Conservation (phyloP, 1,140 invertebrate genomes). For the Rhynchophorus ferrugineus region DNA sequence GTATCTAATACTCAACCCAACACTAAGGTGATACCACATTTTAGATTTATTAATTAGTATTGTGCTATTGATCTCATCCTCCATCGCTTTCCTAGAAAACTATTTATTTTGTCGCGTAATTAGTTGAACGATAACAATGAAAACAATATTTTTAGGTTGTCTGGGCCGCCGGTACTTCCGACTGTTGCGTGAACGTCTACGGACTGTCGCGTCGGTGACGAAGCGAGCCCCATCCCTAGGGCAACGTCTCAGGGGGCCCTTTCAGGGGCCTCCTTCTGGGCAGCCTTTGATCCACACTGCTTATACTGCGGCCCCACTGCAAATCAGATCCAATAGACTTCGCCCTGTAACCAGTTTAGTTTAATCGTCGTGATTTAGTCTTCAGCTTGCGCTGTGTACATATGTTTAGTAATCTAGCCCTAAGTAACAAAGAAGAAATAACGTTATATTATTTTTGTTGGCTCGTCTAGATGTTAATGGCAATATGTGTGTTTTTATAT, state of each 20-base stretch:
- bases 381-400: background rate
- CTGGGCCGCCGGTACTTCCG: conserved; percentile 69
- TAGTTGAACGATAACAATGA: too few relatives aligned
- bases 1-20: too few relatives aligned
- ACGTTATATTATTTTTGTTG: too few relatives aligned
- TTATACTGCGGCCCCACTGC: background rate
- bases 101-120: too few relatives aligned
- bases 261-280: conserved; percentile 21
- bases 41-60: too few relatives aligned
- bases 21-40: too few relatives aligned
- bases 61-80: too few relatives aligned
- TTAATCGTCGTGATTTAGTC: too few relatives aligned
- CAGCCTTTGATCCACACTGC: conserved; percentile 11
- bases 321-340: background rate
- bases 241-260: conserved; percentile 26
- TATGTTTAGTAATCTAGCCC: background rate
- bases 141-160: conserved; percentile 41
- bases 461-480: too few relatives aligned
- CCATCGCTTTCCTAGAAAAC: too few relatives aligned
- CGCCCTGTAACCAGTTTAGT: background rate
- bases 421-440: background rate
- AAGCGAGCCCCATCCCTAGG: conserved; percentile 33
- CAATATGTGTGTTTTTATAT: too few relatives aligned
- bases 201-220: conserved; percentile 58
- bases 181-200: conserved; percentile 72